These are phyloP conservation scores for Sylvietta virens DNA, from an alignment of 2,113 vertebrate species.

Conservation along the genomic window DNA sequence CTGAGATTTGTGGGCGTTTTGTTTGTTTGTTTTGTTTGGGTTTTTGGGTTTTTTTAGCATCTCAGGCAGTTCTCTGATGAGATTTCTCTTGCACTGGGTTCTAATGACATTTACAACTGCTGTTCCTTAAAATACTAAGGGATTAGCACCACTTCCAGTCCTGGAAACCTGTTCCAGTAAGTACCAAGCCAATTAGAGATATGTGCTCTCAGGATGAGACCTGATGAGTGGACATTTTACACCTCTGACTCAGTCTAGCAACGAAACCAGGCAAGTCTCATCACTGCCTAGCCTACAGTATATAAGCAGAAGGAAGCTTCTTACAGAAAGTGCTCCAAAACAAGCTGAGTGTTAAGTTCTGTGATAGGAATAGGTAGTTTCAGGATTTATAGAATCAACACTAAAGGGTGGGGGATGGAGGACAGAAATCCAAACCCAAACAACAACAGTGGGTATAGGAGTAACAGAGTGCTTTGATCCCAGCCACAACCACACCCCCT, in stretches of 20 bases:
- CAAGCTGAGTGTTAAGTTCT: neutral
- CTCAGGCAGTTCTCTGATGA: neutral
- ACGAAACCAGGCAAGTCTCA: constrained; percentile 29
- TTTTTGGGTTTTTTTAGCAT: neutral
- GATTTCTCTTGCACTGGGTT: neutral
- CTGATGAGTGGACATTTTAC: neutral
- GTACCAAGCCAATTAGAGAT: neutral
- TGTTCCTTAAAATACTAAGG: neutral
- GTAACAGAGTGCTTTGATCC: neutral
- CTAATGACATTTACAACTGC: neutral
- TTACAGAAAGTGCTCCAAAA: neutral
- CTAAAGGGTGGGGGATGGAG: accelerated
- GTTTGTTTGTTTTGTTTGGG: neutral
- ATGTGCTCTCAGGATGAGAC: neutral
- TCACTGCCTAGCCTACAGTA: neutral
- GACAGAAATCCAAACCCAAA: neutral
- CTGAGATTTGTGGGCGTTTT: neutral
- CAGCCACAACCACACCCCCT: neutral
- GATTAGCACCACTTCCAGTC: neutral
- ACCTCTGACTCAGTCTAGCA: constrained; percentile 20
- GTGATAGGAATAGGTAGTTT: neutral
- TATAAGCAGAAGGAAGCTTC: neutral
- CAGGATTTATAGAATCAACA: neutral
- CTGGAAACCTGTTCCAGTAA: neutral
- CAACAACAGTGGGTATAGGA: neutral